These are phyloP conservation scores for Drosophila eugracilis DNA, from an alignment of 1,140 invertebrate species.

Conservation along the genomic window DNA sequence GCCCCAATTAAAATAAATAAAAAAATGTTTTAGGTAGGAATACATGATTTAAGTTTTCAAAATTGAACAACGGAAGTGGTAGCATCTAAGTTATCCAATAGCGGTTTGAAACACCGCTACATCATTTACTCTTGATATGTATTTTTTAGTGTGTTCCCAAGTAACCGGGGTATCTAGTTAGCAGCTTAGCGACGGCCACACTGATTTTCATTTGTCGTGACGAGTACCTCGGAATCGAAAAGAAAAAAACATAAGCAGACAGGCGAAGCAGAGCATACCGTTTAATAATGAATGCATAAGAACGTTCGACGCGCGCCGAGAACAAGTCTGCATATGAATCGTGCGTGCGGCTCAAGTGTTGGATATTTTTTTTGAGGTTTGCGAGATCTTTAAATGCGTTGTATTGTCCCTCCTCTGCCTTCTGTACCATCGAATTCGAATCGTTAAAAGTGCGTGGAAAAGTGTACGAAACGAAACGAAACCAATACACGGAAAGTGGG, in stretches of 20 bases:
- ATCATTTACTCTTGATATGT: too few species aligned
- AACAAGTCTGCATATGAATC: conserved; percentile 56
- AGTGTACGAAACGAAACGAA: conserved; percentile 83
- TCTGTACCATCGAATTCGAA: conserved; percentile 33
- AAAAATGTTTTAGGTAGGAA: too few species aligned
- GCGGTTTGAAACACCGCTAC: too few species aligned
- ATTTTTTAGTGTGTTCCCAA: not conserved
- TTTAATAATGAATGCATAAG: conserved; percentile 79
- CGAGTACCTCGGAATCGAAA: conserved; percentile 54
- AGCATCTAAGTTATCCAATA: too few species aligned
- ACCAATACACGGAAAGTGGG: conserved; percentile 82
- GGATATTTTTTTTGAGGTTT: conserved; percentile 53
- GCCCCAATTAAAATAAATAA: too few species aligned
- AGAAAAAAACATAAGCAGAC: conserved; percentile 72
- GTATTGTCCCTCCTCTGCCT: conserved; percentile 39
- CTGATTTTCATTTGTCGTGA: conserved; percentile 63
- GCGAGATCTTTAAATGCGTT: conserved; percentile 53
- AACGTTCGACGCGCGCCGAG: conserved; percentile 73
- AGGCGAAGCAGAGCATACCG: conserved; percentile 67
- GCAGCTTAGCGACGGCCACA: conserved; percentile 2
- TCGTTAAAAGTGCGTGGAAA: conserved; percentile 82
- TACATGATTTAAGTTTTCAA: too few species aligned
- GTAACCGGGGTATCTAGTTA: not conserved
- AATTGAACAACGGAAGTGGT: too few species aligned
- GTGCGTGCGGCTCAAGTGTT: conserved; percentile 29